These are phyloP conservation scores for Eupithecia abbreviata DNA, from an alignment of 2,888 invertebrate genomes.

Conservation along the genomic window DNA sequence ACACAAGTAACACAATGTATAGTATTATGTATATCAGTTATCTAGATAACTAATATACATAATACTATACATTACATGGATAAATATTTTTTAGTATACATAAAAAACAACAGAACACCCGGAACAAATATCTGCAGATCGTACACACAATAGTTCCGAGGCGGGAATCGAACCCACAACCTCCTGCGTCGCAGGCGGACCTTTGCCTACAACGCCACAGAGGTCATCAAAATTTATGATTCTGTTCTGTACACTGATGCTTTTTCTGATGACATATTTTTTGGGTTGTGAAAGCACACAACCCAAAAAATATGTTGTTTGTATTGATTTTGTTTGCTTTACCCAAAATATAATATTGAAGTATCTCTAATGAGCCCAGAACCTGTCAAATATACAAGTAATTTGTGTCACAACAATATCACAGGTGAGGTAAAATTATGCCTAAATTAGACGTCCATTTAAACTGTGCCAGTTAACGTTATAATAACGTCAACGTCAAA, in stretches of 20 bases:
- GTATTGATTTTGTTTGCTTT: not conserved
- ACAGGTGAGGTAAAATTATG: not conserved
- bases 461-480: constrained; percentile 23
- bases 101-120: too few species aligned
- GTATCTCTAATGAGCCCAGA: constrained; percentile 37
- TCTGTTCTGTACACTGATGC: not conserved
- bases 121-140: too few species aligned
- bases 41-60: too few species aligned
- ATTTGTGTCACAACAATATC: not conserved
- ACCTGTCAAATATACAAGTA: constrained; percentile 5
- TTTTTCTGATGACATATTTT: not conserved
- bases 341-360: constrained; percentile 32
- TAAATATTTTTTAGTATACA: too few species aligned
- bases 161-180: too few species aligned
- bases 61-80: too few species aligned
- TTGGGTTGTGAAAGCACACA: not conserved
- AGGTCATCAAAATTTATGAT: not conserved
- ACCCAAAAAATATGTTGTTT: not conserved
- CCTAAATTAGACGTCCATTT: constrained; percentile 4
- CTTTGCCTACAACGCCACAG: too few species aligned
- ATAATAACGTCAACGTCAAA: constrained; percentile 46
- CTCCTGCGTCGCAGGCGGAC: too few species aligned
- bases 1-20: too few species aligned
- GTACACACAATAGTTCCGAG: too few species aligned
- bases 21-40: too few species aligned